phyloP scores from a whole-genome alignment of 2,113 vertebrate genomes.

The Labeo catla region DNA sequence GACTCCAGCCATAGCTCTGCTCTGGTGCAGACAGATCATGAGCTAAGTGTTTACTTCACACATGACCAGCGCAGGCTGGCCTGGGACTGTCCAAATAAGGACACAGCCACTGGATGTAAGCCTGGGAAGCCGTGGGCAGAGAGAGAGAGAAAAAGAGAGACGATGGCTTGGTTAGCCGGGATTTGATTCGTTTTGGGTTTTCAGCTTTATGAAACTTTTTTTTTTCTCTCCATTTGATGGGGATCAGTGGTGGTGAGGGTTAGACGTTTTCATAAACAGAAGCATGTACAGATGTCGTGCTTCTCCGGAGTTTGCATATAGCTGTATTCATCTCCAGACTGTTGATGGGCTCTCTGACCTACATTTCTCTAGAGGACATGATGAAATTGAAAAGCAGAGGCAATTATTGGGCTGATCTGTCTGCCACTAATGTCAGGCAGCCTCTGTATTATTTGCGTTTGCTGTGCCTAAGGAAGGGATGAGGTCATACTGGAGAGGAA shows the following conservation, averaged over 20 bases:
- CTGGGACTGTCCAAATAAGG: conserved; percentile 55
- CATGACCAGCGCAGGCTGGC: conserved; percentile 52
- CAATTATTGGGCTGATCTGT: conserved; percentile 50
- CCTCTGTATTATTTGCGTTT: conserved; percentile 52
- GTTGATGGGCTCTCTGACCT: conserved; percentile 43
- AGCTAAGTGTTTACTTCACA: conserved; percentile 59
- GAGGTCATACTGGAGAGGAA: conserved; percentile 63
- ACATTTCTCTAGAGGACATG: conserved; percentile 43
- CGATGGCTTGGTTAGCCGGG: not conserved
- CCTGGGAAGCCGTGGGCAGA: conserved; percentile 41
- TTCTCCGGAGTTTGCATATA: conserved; percentile 33
- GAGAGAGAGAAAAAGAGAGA: not conserved
- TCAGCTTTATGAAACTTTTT: conserved; percentile 18
- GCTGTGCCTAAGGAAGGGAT: conserved; percentile 57
- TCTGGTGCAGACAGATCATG: conserved; percentile 53
- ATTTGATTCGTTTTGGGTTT: conserved; percentile 7
- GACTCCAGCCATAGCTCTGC: conserved; percentile 57
- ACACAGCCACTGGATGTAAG: conserved; percentile 40
- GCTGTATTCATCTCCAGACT: conserved; percentile 7
- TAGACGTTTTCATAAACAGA: conserved; percentile 31
- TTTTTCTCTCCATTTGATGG: not conserved
- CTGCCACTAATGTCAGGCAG: conserved; percentile 50
- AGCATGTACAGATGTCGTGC: not conserved
- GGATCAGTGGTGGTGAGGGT: not conserved
- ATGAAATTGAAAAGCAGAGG: conserved; percentile 48